Base-by-base conservation (phyloP, 2,113 vertebrate genomes). In the Glareola pratincola region DNA sequence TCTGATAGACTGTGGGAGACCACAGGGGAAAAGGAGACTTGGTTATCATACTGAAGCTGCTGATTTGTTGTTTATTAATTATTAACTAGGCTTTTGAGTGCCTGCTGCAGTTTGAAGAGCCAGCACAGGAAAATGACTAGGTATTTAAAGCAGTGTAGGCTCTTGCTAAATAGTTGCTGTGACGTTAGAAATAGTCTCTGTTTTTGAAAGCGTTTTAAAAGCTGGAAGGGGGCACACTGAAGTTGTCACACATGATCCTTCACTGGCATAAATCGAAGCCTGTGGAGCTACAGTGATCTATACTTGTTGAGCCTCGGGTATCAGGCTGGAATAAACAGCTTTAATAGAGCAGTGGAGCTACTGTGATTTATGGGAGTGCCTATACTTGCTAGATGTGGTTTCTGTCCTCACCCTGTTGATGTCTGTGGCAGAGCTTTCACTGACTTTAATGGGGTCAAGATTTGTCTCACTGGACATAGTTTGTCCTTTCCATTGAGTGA, bases 1-100 rank as follows among this genome's bases (percentile, higher is more conserved):
- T 89, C 74, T 39, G 63, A 67, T 88, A 89, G 81, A 88, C 43
- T 47, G 47, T 48, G 41, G 37, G 64, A 88, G 90, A 89, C 91
- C 85, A 90, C 96, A 96, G 87, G 92, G 92, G 86, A 74, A 88
- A 83, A 93, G 21, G 54, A 95, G 87, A 29, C 71, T 91, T 80
- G 78, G 75, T 95, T 92, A 85, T 95, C 82, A 67, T 83, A 93
- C 71, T 50, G 92, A 90, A 90, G 69, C 90, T 93, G 72, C 86
- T 96, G 69, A 56, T 94, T 79, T 94, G 95, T 92, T 87, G 53
- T 91, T 92, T 87, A 91, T 97, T 97, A 98, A 97, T 96, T 97
- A 93, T 95, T 96, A 92, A 94, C 17, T 3, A 56, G 72, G 86
- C 50, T 53, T 90, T 74, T 92, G 93, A 91, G 41, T 77, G 75